Base-by-base conservation (phyloP, 2,888 invertebrate species). In the Hemaris fuciformis region DNA sequence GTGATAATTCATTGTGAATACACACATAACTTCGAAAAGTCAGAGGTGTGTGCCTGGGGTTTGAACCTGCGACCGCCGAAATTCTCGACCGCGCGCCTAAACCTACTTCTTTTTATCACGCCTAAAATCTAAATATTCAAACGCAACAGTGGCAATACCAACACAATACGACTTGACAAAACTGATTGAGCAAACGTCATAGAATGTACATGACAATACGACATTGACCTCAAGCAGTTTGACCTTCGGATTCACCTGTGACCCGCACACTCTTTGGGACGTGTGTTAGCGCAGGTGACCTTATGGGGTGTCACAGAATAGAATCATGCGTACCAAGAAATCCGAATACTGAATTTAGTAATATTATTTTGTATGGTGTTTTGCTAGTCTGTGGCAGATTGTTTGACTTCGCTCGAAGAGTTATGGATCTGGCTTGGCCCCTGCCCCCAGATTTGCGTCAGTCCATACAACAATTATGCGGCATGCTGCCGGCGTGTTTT, bases 391-490 rank as follows among this genome's bases (percentile, higher is more conserved):
- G 75, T 81, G 81, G 71, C 59, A 62, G 62, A 73, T 75, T 78
- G 73, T 77, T 70, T 67, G 68, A 73, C 53, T 53, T 53, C n/a
- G n/a, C n/a, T n/a, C 31, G 67, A 69, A 70, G 76, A 88, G 83
- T 88, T 85, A 89, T 89, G 85, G 77, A 84, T 88, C 83, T 82
- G 73, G 75, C 74, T 83, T 89, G 88, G 72, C 88, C 88, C 80
- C 68, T 88, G 85, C 69, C 86, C 88, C 69, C 63, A 73, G 80
- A 79, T 85, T 82, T 87, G 85, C 89, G 89, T 89, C 89, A 88
- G 88, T 85, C 84, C 79, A 72, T 73, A 69, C 85, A 85, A 88
- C 84, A 89, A 90, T 89, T 89, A 89, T 81, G 77, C 80, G 80
- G 82, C 83, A 78, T 79, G 83, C 82, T 80, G 75, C 78, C 75